Conservation (phyloP, 2,797 vertebrate genomes). For the Fundulus diaphanus region DNA sequence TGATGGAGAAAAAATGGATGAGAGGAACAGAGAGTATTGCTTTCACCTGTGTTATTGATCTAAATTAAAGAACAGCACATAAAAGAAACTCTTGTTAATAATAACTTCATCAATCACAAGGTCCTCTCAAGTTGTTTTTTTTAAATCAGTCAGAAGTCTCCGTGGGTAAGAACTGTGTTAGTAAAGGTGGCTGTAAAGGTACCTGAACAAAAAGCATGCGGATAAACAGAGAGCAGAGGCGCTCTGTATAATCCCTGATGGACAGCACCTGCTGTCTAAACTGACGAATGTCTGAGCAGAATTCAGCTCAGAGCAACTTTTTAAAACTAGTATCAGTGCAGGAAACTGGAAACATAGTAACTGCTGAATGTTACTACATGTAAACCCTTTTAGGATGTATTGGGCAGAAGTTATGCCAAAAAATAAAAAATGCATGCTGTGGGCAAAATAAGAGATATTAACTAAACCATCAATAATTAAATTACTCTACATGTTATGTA, state of each 20-base stretch:
- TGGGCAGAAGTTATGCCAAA: no score
- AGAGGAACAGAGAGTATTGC: slow-evolving; percentile 54
- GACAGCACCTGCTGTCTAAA: slow-evolving; percentile 13
- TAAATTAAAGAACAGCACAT: slow-evolving; percentile 70
- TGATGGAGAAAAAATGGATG: slow-evolving; percentile 60
- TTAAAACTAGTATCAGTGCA: neutral
- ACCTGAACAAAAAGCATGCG: slow-evolving; percentile 16
- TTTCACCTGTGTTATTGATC: slow-evolving; percentile 74
- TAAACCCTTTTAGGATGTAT: no score
- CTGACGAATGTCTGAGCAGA: slow-evolving; percentile 13
- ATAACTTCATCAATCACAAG: slow-evolving; percentile 74
- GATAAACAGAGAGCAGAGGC: slow-evolving; percentile 12
- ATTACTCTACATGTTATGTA: no score
- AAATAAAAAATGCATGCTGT: no score
- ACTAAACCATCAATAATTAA: no score
- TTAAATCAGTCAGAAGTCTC: slow-evolving; percentile 48
- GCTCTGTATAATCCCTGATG: neutral
- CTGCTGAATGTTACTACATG: neutral
- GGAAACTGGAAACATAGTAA: neutral
- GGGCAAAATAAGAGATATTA: no score
- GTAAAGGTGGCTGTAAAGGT: slow-evolving; percentile 18
- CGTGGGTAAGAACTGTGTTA: slow-evolving; percentile 33
- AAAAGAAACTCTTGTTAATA: slow-evolving; percentile 69
- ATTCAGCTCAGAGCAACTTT: neutral
- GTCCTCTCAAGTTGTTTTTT: slow-evolving; percentile 57